Percentiles rank a stretch among this genome's conserved stretches.
Evolutionary conservation across 1,140 invertebrate genomes (phyloP).

Genomic region (Portunus trituberculatus): DNA sequence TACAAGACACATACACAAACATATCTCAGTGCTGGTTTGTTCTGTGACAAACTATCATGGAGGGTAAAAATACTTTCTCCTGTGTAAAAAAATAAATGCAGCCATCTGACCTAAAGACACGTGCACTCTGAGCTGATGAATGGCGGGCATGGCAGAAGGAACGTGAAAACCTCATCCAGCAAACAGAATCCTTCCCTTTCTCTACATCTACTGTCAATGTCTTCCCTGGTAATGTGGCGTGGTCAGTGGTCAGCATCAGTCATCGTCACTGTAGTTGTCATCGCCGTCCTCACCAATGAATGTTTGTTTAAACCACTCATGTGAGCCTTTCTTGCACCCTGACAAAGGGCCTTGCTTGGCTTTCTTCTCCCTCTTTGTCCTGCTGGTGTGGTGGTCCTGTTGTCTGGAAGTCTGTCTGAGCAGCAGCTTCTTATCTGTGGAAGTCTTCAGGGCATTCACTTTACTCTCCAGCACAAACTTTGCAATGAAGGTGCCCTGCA

Average conservation of each 20-base stretch:
- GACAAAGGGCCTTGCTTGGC: background rate
- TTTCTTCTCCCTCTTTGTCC: background rate
- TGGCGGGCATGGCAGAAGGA: background rate
- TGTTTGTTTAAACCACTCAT: background rate
- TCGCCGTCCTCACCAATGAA: background rate
- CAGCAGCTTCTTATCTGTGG: background rate
- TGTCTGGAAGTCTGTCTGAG: background rate
- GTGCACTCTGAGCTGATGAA: too few relatives aligned
- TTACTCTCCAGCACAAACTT: constrained; percentile 44
- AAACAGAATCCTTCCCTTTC: background rate
- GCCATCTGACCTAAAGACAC: too few relatives aligned
- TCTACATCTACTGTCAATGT: background rate
- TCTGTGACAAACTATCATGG: too few relatives aligned
- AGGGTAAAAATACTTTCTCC: too few relatives aligned
- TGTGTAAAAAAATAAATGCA: too few relatives aligned
- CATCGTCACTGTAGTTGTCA: background rate
- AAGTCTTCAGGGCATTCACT: background rate
- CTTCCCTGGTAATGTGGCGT: background rate
- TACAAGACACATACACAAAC: too few relatives aligned
- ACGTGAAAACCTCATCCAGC: background rate
- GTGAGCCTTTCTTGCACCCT: background rate
- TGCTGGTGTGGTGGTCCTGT: background rate
- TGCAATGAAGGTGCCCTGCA: constrained; percentile 47
- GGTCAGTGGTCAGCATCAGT: too few relatives aligned
- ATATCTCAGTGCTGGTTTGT: too few relatives aligned